Conservation (phyloP, 1,140 invertebrate genomes). For the Onthophagus taurus region DNA sequence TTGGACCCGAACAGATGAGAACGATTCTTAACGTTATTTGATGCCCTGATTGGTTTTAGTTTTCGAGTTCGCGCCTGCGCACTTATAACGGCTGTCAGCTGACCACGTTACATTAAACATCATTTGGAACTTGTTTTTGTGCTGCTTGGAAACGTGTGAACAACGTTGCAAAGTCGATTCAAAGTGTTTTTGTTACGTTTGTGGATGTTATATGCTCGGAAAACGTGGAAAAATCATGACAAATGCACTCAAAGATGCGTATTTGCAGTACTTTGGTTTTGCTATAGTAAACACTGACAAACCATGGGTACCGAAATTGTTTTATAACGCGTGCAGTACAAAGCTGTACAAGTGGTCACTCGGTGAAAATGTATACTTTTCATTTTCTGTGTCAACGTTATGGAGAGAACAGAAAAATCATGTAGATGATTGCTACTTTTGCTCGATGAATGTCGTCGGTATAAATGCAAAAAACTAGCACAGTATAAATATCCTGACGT, state of each 20-base stretch:
- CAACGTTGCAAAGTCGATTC: constrained; percentile 8
- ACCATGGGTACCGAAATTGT: constrained; percentile 10
- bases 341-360: constrained; percentile 10
- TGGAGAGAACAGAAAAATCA: constrained; percentile 10
- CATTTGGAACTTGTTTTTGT: constrained; percentile 2
- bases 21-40: constrained; percentile 14
- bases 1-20: constrained; percentile 13
- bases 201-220: constrained; percentile 10
- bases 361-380: constrained; percentile 11
- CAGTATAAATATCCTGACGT: constrained; percentile 15
- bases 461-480: constrained; percentile 16
- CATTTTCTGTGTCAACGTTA: constrained; percentile 13
- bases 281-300: constrained; percentile 10
- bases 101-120: constrained; percentile 3
- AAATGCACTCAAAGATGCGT: constrained; percentile 11
- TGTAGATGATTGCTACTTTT: constrained; percentile 16
- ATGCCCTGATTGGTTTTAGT: constrained; percentile 8
- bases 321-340: constrained; percentile 10
- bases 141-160: constrained; percentile 3
- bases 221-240: constrained; percentile 6
- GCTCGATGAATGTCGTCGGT: constrained; percentile 13
- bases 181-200: constrained; percentile 12
- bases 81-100: constrained; percentile 6
- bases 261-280: constrained; percentile 13
- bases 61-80: constrained; percentile 2